Base-by-base conservation (phyloP, 2,797 vertebrate genomes). In the Pipistrellus pipistrellus region DNA sequence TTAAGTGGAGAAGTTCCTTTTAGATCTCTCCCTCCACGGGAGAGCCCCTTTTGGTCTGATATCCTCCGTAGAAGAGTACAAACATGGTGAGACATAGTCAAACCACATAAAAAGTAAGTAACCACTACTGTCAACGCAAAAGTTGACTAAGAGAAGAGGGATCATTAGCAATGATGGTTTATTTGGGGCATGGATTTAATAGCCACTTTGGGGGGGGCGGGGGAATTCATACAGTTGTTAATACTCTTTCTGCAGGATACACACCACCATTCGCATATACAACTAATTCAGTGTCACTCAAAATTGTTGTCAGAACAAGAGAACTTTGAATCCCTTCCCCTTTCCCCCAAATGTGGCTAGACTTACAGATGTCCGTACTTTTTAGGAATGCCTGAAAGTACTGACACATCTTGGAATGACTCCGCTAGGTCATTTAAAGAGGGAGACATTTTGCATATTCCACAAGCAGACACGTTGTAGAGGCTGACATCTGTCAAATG, bases 321-420 rank as follows among this genome's bases (percentile, higher is more conserved):
- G 53, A 86, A 72, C 62, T 85, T 88, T 96, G n/a, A 41, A 41
- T 12, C 94, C 88, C 88, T 76, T 93, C 2, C 44, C 7, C 6
- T 48, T 57, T 9, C 15, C 53, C 4, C 51, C 30, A 27, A 18
- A 25, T 66, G 11, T 85, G 11, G 0, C 14, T 41, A 59, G 12
- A 53, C 44, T n/a, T 69, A 18, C 48, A 69, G 25, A 14, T 53
- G 38, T 84, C 82, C 93, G 95, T 95, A 94, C 77, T 48, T 95
- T 97, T 95, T 91, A 93, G 82, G 96, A 97, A 96, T 62, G 66
- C 71, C 72, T 96, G 0, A 93, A 93, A 95, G 71, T 90, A 57
- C 80, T 82, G 80, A 81, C 88, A 68, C 11, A 86, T 76, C 57
- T 95, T 27, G 53, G 95, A 38, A 72, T 66, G 66, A 80, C 81